Evolutionary conservation across 2,888 invertebrate genomes (phyloP), one percentile per base, ranked within the genome.

Genomic region (Leucania comma): DNA sequence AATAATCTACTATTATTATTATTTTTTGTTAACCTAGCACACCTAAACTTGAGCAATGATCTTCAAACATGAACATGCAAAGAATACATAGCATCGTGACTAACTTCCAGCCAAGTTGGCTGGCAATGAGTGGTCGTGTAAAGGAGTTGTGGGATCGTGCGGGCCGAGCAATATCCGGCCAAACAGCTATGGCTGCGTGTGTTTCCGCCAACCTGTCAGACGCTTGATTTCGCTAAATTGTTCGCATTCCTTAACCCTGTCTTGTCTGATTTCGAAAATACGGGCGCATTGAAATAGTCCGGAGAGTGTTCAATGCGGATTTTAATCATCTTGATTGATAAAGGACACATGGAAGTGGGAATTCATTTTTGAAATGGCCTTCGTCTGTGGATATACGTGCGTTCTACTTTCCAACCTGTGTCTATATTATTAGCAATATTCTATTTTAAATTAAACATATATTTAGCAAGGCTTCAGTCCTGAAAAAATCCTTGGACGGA

Each of bases 81-180:
- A 57, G 60, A 50, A 65, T 72, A 65, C 54, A 38, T 42, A 54
- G 38, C 9, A 53, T 56, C 26, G 35, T 57, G 50, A 78, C 42
- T 78, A 53, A 62, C 60, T 72, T 53, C 66, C 59, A 82, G 75
- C 76, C 62, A 56, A 62, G 20, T 69, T 67, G 68, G 62, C 54
- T 66, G 80, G 75, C 69, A 70, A 65, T 74, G 83, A 82, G 70
- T 83, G 81, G 82, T 72, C 79, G 75, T 86, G 86, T 86, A 88
- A 87, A 88, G 87, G 73, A 89, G 77, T 85, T 82, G 82, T 87
- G 83, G 86, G 85, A 85, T 86, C 84, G 81, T 80, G 84, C 77
- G 86, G 86, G 85, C 84, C 84, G 72, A 84, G 89, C 90, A 93
- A 93, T 93, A 93, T 93, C 93, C 93, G 92, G 91, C 69, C 86